A percentile compares a stretch with the other conserved stretches of the same genome.
phyloP scores from a whole-genome alignment of 1,140 invertebrate species.

The Drosophila triauraria region DNA sequence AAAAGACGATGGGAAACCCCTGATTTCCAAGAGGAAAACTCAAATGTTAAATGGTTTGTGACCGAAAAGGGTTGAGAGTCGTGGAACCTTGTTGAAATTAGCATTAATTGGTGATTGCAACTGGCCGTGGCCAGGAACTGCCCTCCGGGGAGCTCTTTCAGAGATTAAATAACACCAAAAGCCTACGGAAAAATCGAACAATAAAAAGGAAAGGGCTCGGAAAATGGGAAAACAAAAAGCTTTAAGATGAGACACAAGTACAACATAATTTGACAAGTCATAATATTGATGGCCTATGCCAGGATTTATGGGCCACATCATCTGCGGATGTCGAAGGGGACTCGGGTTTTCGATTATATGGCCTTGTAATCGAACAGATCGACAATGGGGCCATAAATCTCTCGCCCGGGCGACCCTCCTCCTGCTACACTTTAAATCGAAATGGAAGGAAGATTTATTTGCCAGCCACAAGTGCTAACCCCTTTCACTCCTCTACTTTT shows the following conservation, averaged over 20 bases:
- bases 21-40: constrained; percentile 18
- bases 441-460: constrained; percentile 76
- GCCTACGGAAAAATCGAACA: not conserved
- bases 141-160: constrained; percentile 58
- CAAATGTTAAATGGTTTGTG: constrained; percentile 69
- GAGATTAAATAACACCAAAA: constrained; percentile 41
- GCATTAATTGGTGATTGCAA: constrained; percentile 75
- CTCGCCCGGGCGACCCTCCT: constrained; percentile 31
- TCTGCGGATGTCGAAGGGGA: constrained; percentile 50
- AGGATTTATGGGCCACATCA: constrained; percentile 76
- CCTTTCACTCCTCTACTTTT: constrained; percentile 27
- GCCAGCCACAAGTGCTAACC: constrained; percentile 67
- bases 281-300: constrained; percentile 73
- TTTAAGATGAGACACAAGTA: constrained; percentile 63
- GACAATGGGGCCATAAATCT: constrained; percentile 78
- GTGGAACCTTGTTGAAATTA: constrained; percentile 57
- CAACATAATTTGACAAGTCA: constrained; percentile 82
- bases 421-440: constrained; percentile 75
- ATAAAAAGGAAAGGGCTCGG: constrained; percentile 2
- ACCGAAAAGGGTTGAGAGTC: constrained; percentile 52
- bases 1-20: not conserved
- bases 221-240: constrained; percentile 45
- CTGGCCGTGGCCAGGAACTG: constrained; percentile 39
- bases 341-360: constrained; percentile 77
- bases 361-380: constrained; percentile 82